These are phyloP conservation scores for Hymenochirus boettgeri DNA, from an alignment of 2,113 vertebrate genomes.

Conservation along the genomic window DNA sequence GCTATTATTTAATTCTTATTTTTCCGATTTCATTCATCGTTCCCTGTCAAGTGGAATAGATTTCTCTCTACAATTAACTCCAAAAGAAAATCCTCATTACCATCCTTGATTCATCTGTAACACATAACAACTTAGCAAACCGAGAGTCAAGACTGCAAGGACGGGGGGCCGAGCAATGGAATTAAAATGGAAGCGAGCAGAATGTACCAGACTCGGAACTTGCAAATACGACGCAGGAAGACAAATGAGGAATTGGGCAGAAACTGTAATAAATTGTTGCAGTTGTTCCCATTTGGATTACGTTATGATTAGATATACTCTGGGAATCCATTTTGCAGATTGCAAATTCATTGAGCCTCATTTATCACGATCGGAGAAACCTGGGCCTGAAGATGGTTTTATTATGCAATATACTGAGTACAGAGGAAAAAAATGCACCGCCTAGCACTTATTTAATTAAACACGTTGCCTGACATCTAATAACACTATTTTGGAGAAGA, in stretches of 20 bases:
- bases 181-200: no score
- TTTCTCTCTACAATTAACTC: no score
- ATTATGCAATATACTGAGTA: background rate
- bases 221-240: no score
- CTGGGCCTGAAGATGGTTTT: background rate
- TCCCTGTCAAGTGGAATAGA: no score
- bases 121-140: no score
- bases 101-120: no score
- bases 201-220: no score
- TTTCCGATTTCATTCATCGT: no score
- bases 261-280: conserved; percentile 1
- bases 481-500: conserved; percentile 16
- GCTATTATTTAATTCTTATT: no score
- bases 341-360: conserved; percentile 20
- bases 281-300: background rate
- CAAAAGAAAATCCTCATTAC: no score
- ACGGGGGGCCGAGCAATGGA: no score
- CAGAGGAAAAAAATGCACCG: background rate
- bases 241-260: conserved; percentile 17
- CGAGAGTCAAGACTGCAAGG: no score
- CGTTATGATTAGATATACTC: conserved; percentile 15
- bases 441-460: conserved; percentile 15
- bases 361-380: conserved; percentile 18
- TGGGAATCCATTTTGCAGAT: conserved; percentile 32
- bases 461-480: background rate